Base-by-base conservation (phyloP, 2,113 vertebrate genomes). In the Malurus alboscapulatus region DNA sequence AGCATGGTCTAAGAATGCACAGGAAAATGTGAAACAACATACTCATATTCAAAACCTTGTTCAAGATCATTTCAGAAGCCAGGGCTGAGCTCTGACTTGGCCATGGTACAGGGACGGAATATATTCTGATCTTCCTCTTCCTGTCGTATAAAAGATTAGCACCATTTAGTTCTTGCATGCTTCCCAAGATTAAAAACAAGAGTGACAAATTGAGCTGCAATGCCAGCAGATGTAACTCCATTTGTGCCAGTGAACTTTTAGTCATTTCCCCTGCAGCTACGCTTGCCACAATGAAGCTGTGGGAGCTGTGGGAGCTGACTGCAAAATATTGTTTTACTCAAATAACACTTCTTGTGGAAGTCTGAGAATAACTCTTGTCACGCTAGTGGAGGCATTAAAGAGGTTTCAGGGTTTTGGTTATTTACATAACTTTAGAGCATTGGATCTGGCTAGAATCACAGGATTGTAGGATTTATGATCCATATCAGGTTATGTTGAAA, bases 191-290 rank as follows among this genome's bases (percentile, higher is more conserved):
- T 95, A 74, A 79, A 94, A 92, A 78, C 87, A 78, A 40, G 77
- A 91, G 48, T 91, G 84, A 91, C 40, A 92, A 91, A 95, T 92
- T 71, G 86, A 87, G 62, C 34, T 30, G 62, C 89, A 82, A 84
- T 87, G 66, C 74, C 78, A 79, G 66, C 66, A 94, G 84, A 91
- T 89, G 84, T 79, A 92, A 58, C 80, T 93, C 47, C 68, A 44
- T 90, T 94, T 88, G 65, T 61, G 44, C 51, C 80, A 74, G 16
- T 42, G 84, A 90, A 86, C 55, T 84, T 91, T 67, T 34, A 84
- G 57, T 74, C 61, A 80, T 73, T 89, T 84, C 17, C 36, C 84
- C 65, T 55, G 27, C 48, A 87, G 77, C 80, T 74, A 71, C 38
- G 6, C 25, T 86, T 69, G n/a, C 71, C 58, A 17, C 65, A 75